Evolutionary conservation across 2,797 vertebrate genomes (phyloP).

Genomic region (Lerista edwardsae): DNA sequence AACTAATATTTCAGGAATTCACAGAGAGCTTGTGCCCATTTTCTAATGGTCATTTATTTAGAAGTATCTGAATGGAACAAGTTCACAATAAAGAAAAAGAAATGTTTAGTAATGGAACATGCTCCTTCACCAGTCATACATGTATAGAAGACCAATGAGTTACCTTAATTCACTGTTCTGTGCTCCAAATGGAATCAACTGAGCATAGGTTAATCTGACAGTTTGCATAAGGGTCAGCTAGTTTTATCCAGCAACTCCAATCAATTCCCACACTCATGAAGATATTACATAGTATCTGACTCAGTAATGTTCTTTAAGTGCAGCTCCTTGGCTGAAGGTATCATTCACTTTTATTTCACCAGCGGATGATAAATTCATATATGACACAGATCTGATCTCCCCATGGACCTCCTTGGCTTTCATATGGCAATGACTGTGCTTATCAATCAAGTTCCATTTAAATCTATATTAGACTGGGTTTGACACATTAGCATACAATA

Average conservation of each 20-base stretch:
- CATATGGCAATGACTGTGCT: background rate
- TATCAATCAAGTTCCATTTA: constrained; percentile 31
- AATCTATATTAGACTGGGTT: constrained; percentile 10
- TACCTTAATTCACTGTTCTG: background rate
- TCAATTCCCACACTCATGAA: background rate
- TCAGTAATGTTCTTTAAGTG: background rate
- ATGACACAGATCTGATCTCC: constrained; percentile 12
- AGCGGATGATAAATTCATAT: background rate
- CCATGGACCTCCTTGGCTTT: constrained; percentile 38
- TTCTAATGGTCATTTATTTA: background rate
- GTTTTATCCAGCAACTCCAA: background rate
- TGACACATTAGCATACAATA: background rate
- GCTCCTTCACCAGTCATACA: background rate
- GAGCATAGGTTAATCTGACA: background rate
- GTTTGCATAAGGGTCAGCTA: background rate
- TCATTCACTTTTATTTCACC: constrained; percentile 1
- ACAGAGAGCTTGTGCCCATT: background rate
- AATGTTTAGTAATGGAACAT: background rate
- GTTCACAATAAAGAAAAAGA: background rate
- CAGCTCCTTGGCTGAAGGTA: constrained; percentile 12
- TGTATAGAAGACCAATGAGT: background rate
- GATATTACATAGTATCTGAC: constrained; percentile 11
- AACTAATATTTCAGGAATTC: background rate
- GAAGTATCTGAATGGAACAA: background rate
- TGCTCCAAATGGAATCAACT: background rate